Conservation (phyloP, 2,797 vertebrate species). For the Enteromius paludinosus region DNA sequence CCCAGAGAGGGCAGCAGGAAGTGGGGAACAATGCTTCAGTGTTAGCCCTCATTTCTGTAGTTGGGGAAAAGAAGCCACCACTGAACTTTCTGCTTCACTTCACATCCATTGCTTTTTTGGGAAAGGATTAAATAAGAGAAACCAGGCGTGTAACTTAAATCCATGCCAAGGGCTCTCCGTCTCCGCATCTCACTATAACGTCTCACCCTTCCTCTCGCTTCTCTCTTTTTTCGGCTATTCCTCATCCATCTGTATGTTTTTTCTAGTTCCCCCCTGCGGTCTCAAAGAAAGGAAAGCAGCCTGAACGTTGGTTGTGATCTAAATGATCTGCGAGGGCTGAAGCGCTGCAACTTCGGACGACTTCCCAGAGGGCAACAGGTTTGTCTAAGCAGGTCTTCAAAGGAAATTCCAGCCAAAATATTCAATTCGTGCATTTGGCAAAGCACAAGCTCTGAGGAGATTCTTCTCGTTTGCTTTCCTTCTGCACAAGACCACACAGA, state of each 20-base stretch:
- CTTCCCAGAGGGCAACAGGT: conserved; percentile 34
- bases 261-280: conserved; percentile 23
- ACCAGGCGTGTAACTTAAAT: conserved; percentile 63
- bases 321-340: conserved; percentile 27
- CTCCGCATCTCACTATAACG: conserved; percentile 8
- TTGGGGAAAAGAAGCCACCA: conserved; percentile 48
- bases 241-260: conserved; percentile 30
- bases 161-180: conserved; percentile 52
- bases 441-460: background rate
- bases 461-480: background rate
- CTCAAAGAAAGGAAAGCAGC: conserved; percentile 48
- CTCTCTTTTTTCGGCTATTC: conserved; percentile 19
- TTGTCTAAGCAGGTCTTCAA: conserved; percentile 52
- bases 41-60: conserved; percentile 58
- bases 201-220: conserved; percentile 16
- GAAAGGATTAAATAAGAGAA: conserved; percentile 62
- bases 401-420: conserved; percentile 24
- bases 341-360: conserved; percentile 6
- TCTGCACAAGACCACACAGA: conserved; percentile 47
- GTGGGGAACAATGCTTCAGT: conserved; percentile 58
- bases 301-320: conserved; percentile 39
- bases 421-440: conserved; percentile 31
- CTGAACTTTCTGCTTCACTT: conserved; percentile 65
- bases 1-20: conserved; percentile 60
- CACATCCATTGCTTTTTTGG: conserved; percentile 59